phyloP scores from a whole-genome alignment of 2,113 vertebrate species.

The Bombycilla garrulus region DNA sequence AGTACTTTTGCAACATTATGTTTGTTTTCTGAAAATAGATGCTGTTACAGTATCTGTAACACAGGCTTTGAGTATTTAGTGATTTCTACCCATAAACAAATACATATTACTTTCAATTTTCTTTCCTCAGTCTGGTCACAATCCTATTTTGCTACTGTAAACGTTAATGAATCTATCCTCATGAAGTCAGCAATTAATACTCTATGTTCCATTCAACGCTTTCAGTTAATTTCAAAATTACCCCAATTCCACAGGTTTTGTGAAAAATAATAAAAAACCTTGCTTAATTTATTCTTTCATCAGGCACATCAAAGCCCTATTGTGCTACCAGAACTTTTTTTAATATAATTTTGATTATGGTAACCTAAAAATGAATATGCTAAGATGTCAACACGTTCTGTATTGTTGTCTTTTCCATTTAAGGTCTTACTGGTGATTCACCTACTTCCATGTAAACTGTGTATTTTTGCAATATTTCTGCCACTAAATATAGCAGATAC shows the following conservation, averaged over 20 bases:
- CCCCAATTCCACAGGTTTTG: background rate
- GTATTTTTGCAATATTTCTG: background rate
- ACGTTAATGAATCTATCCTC: background rate
- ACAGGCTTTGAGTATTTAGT: background rate
- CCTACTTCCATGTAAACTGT: background rate
- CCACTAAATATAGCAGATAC: background rate
- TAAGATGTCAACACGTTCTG: background rate
- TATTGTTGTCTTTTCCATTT: background rate
- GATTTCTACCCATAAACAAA: background rate
- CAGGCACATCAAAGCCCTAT: background rate
- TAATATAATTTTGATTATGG: background rate
- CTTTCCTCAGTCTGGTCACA: background rate
- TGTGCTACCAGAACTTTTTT: background rate
- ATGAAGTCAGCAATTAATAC: background rate
- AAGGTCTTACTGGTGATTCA: background rate
- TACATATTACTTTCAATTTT: background rate
- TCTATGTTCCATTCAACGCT: background rate
- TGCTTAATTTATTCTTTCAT: background rate
- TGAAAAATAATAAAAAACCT: background rate
- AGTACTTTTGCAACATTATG: background rate
- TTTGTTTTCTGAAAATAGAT: background rate
- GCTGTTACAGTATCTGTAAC: background rate
- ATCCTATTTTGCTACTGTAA: background rate
- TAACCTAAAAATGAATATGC: background rate
- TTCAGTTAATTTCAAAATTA: background rate